A percentile compares a stretch with the other conserved stretches of the same genome.
These are phyloP conservation scores for Miichthys miiuy DNA, from an alignment of 2,797 vertebrate species.

Conservation along the genomic window DNA sequence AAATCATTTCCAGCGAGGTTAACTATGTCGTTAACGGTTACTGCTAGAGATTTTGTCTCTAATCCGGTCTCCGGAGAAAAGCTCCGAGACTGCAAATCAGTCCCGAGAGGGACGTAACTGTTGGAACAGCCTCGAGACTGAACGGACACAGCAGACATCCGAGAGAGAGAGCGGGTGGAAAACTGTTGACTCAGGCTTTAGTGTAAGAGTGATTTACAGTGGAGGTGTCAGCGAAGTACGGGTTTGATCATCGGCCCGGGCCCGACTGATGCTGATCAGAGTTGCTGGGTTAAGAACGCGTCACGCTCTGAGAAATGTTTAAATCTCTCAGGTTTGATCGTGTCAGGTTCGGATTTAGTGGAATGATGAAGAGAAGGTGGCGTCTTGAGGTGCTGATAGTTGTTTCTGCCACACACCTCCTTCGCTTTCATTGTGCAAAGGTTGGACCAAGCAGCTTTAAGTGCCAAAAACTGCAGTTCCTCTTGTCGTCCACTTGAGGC, in stretches of 20 bases:
- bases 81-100: constrained; percentile 14
- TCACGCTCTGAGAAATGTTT: not conserved
- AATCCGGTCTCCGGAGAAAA: constrained; percentile 19
- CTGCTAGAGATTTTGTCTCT: constrained; percentile 10
- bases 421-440: too few species aligned
- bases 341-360: constrained; percentile 28
- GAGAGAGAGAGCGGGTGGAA: not conserved
- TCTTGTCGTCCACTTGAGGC: too few species aligned
- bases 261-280: constrained; percentile 12
- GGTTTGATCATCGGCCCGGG: constrained; percentile 23
- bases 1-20: not conserved
- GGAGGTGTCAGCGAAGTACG: constrained; percentile 10
- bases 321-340: constrained; percentile 19
- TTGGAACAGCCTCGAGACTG: constrained; percentile 18
- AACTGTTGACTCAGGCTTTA: constrained; percentile 52
- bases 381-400: not conserved
- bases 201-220: constrained; percentile 37
- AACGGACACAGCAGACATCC: constrained; percentile 1
- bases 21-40: not conserved
- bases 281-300: constrained; percentile 11
- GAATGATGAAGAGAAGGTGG: not conserved
- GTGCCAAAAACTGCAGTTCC: too few species aligned
- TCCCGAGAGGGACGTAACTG: not conserved
- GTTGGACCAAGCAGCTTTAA: too few species aligned
- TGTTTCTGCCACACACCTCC: too few species aligned